These are phyloP conservation scores for Sceliomorpha sp. DNA, from an alignment of 2,888 invertebrate genomes.

Conservation along the genomic window DNA sequence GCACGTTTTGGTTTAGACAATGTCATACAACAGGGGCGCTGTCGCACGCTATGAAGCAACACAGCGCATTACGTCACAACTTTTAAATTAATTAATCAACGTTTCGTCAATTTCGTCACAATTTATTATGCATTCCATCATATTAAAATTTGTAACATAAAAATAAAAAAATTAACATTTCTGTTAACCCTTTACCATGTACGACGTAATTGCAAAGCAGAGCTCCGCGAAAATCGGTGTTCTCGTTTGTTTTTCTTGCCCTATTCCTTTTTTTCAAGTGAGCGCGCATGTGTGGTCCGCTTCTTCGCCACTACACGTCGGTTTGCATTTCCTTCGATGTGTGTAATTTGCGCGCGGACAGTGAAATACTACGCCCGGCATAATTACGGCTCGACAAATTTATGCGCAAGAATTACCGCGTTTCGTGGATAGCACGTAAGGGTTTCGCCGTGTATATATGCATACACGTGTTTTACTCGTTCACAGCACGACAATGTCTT, in stretches of 20 bases:
- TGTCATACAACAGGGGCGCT: constrained; percentile 12
- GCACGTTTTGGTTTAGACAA: constrained; percentile 13
- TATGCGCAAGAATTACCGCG: constrained; percentile 51
- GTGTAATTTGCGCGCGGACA: constrained; percentile 48
- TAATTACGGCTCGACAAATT: constrained; percentile 53
- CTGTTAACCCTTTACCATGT: no score
- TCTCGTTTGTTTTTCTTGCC: neutral
- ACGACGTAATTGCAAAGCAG: no score
- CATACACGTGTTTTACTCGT: constrained; percentile 11
- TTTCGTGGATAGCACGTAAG: constrained; percentile 44
- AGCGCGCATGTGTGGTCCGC: constrained; percentile 5
- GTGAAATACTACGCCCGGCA: constrained; percentile 50
- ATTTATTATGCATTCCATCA: no score
- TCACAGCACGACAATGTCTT: constrained; percentile 6
- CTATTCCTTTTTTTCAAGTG: constrained; percentile 18
- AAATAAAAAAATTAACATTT: no score
- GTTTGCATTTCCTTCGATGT: constrained; percentile 46
- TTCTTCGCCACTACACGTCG: constrained; percentile 11
- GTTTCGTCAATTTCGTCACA: no score
- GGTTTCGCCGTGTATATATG: constrained; percentile 32
- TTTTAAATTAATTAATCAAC: constrained; percentile 29
- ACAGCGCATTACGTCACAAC: constrained; percentile 12
- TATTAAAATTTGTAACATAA: no score
- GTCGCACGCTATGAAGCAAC: constrained; percentile 13
- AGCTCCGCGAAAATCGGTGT: neutral